Base-by-base conservation (phyloP, 1,140 invertebrate species). In the Ips nitidus region DNA sequence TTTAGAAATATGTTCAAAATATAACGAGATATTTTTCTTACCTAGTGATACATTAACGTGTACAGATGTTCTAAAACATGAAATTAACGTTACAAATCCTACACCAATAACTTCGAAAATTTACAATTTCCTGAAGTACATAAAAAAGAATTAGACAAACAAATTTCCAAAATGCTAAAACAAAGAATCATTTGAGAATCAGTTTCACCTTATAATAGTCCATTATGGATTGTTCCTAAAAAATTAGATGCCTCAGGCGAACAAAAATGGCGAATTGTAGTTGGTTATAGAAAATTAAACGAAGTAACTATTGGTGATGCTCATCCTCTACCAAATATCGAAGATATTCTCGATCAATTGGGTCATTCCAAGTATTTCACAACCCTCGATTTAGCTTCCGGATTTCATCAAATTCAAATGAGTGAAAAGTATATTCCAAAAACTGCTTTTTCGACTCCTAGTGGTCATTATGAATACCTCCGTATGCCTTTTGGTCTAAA, bases 251-350 rank as follows among this genome's bases (percentile, higher is more conserved):
- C 79, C 40, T 79, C 79, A 2, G 79, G 79, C 5, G 74, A 79
- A 70, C 68, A 74, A 61, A 81, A 82, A 75, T 82, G 74, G 76
- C 58, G 80, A 43, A 53, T 82, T 3, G 78, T 81, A 1, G 76
- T 82, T 38, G 80, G 81, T 64, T 82, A 78, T 70, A 66, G 81
- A 3, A 76, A 78, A 73, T 61, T 81, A 41, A 81, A 81, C 68
- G 73, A 80, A 3, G 66, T 80, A 2, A 80, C 80, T 6, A 71
- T 80, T 2, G 71, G 65, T 36, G 77, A 81, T 47, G 62, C 41
- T 42, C 86, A 80, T 75, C 86, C 84, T 1, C 68, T 88, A 4
- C 85, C 85, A 1, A 76, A 80, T 52, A 84, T 87, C 8, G 79
- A 82, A 41, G 80, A 83, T 8, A 80, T 80, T 47, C 72, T 87